Base-by-base conservation (phyloP, 1,140 invertebrate genomes). In the Adoxophyes honmai region DNA sequence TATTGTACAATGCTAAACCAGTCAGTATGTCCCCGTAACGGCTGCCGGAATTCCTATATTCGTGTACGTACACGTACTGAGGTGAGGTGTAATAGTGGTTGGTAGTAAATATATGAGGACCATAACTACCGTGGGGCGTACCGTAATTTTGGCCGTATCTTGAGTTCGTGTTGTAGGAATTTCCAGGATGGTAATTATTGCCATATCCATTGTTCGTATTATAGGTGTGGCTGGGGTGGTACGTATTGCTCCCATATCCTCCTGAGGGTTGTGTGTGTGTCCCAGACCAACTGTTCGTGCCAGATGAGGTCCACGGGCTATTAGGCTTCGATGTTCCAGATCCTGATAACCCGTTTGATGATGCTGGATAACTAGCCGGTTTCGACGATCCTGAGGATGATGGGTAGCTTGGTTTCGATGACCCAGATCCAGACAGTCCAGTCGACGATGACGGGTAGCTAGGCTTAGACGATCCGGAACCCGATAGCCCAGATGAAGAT, bases 1-100 rank as follows among this genome's bases (percentile, higher is more conserved):
- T 59, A 52, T 88, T 88, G 56, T 86, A 88, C n/a, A 88, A 70
- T 15, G 83, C 61, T 21, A 88, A 60, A 1, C 85, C 85, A 11
- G 77, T 86, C 53, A 88, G 60, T 7, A 88, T 53, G 44, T 86
- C 77, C 37, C 75, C 57, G 48, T 76, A 86, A 13, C 80, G 73
- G 60, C 81, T 86, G 13, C 67, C 73, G 1, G 85, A 86, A 66
- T 81, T 73, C 52, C 81, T 77, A 52, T 86, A 86, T 39, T 88
- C 71, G 21, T 62, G 73, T 8, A 88, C 59, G 52, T 88, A 88
- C 1, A 86, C 66, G 42, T 83, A 75, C 37, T 85, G 83, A 1
- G 83, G 83, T 38, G 75, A 62, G 4, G 74, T 62, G 59, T 83
- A 78, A 53, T 84, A 82, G 34, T 61, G 65, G 13, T 71, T 71